Evolutionary conservation across 2,888 invertebrate genomes (phyloP), one percentile per base, ranked within the genome.

Genomic region (Mimas tiliae): DNA sequence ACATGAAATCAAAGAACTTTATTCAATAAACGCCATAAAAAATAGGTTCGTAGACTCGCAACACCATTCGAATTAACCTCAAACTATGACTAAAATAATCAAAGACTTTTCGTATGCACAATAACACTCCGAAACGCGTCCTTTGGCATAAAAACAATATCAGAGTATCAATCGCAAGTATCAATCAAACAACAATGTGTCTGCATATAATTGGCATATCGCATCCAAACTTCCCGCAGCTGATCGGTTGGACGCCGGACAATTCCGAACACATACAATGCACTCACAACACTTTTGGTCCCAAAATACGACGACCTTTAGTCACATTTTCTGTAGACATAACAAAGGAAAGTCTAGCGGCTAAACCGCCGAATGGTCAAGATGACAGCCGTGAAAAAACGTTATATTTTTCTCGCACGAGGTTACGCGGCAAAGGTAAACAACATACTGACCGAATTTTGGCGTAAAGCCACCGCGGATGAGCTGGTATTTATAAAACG

Each of bases 381-480:
- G 42, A 42, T 38, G 42, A 38, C 58, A 6, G 42, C 12, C 42
- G 58, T 42, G 19, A 58, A 19, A 58, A 19, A 21, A 4, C 42
- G 19, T 12, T 27, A 48, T 50, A 6, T 58, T 38, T 58, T 42
- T 7, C 42, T 16, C 58, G 38, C 48, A 34, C 65, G 48, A 65
- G 55, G 38, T 65, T 34, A 50, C 55, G 11, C 53, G 64, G 53
- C 76, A 71, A 73, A 73, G 69, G 82, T 83, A 86, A 85, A 84
- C 83, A 86, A 79, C 77, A 76, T 66, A 90, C 89, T 89, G 83
- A 75, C 67, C 66, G 71, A 52, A 64, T 72, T 72, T 83, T 90
- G 91, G 90, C 91, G 82, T 71, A 19, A 38, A 72, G 86, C 90
- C 90, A 88, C 78, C 68, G 65, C 68, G 69, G 72, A 72, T 74